A percentile compares a stretch with the other conserved stretches of the same genome.
These are phyloP conservation scores for Tenthredo mesomela DNA, from an alignment of 2,888 invertebrate genomes.

Conservation along the genomic window DNA sequence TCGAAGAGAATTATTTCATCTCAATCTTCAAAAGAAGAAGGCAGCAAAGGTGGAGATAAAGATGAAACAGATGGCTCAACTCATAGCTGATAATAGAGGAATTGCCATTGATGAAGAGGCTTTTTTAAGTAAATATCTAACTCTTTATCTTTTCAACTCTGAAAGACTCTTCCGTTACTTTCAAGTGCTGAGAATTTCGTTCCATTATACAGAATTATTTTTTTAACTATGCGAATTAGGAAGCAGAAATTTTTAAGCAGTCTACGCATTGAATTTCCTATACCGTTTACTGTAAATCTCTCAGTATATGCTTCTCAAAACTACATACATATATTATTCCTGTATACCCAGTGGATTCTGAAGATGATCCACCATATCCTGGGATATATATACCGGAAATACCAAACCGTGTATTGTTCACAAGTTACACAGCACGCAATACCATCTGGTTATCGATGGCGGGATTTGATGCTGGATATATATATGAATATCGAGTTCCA, in stretches of 20 bases:
- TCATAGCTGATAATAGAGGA: slow-evolving; percentile 81
- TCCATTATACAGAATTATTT: not conserved
- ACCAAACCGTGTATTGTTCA: slow-evolving; percentile 82
- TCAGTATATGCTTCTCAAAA: not conserved
- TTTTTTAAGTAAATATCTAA: slow-evolving; percentile 80
- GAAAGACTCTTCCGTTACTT: not conserved
- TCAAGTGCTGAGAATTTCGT: not conserved
- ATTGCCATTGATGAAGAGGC: slow-evolving; percentile 82
- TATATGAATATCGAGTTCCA: slow-evolving; percentile 81
- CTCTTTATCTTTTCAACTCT: not conserved
- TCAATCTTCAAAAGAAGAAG: slow-evolving; percentile 80
- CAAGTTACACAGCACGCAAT: slow-evolving; percentile 79
- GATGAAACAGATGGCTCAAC: slow-evolving; percentile 81
- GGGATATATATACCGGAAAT: slow-evolving; percentile 79
- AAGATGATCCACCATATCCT: slow-evolving; percentile 79
- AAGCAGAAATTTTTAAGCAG: not conserved
- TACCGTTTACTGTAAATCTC: not conserved
- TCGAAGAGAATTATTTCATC: slow-evolving; percentile 81
- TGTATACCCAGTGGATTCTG: slow-evolving; percentile 79
- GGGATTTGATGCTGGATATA: slow-evolving; percentile 85
- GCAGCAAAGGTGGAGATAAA: slow-evolving; percentile 79
- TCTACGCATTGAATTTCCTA: not conserved
- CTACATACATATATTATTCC: slow-evolving; percentile 26
- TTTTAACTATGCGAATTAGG: not conserved
- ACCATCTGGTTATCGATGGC: slow-evolving; percentile 83